Evolutionary conservation across 2,797 vertebrate genomes (phyloP), one percentile per base, ranked within the genome.

Genomic region (Catharus ustulatus): DNA sequence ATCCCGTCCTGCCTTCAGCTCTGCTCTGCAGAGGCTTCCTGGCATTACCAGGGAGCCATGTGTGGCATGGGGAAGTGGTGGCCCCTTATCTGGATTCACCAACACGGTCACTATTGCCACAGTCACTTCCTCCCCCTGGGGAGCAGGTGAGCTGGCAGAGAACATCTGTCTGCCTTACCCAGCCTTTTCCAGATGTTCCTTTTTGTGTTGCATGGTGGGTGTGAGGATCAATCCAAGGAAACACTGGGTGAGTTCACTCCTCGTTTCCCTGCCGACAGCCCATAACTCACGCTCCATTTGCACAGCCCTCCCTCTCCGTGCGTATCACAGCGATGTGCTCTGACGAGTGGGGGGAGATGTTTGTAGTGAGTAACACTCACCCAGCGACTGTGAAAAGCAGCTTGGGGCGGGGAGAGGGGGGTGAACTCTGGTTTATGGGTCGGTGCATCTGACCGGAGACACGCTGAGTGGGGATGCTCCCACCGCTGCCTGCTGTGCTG

Each of bases 121-220:
- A 30, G 48, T 42, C 55, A 34, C 40, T 84, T 91, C 40, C 54
- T 62, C 19, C 23, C 30, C 52, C 42, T 69, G 11, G 38, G 12
- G 30, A 92, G 45, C n/a, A 24, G 55, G 51, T 40, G 78, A 79
- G 51, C 64, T 64, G 80, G 54, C 38, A 54, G 46, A 36, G 61
- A 88, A 73, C 74, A 72, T 75, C 82, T 86, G 43, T 26, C 72
- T 80, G 55, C 52, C 69, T 79, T 30, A 54, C 62, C 49, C 15
- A 10, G 26, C 82, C 57, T 79, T 80, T 79, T 93, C 78, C 92
- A 96, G 95, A 82, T 87, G 75, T 95, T 92, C 94, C 87, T 82
- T 95, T 95, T 57, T 81, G 90, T 58, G 83, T 92, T 64, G 83
- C 64, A 69, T 76, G 82, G 59, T 26, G 5, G 93, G 84, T 38